Evolutionary conservation across 2,888 invertebrate genomes (phyloP).

Genomic region (Epsilonema sp.): DNA sequence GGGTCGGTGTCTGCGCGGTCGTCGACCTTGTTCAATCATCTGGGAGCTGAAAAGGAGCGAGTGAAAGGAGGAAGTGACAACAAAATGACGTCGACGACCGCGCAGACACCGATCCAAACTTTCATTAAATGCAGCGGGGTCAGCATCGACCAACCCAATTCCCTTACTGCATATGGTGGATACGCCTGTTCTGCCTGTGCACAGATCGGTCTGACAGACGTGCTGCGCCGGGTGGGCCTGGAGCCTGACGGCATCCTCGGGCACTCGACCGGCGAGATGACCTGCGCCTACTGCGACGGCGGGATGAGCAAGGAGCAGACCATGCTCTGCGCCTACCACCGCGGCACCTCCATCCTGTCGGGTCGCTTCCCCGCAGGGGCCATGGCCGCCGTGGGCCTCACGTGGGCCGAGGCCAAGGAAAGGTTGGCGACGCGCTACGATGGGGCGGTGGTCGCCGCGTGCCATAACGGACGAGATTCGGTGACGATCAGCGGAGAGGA

Average conservation of each 20-base stretch:
- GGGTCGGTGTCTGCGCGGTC: too few species aligned
- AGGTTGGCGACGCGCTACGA: conserved; percentile 52
- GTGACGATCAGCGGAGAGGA: conserved; percentile 75
- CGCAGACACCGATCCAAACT: too few species aligned
- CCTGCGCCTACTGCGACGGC: conserved; percentile 90
- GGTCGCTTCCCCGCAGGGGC: conserved; percentile 30
- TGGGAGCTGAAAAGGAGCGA: too few species aligned
- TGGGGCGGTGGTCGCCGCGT: conserved; percentile 62
- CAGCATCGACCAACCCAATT: too few species aligned
- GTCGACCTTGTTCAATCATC: too few species aligned
- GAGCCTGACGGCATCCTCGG: conserved; percentile 83
- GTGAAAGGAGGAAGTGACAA: too few species aligned
- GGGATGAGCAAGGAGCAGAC: conserved; percentile 82
- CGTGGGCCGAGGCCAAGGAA: conserved; percentile 54
- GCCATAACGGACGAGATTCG: conserved; percentile 75
- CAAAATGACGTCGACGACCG: too few species aligned
- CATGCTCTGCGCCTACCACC: conserved; percentile 75
- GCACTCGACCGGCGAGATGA: conserved; percentile 75
- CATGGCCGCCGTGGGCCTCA: conserved; percentile 68
- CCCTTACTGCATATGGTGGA: too few species aligned
- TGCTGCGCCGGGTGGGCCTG: conserved; percentile 51
- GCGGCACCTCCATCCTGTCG: conserved; percentile 44
- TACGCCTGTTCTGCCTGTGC: background rate
- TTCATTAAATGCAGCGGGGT: too few species aligned
- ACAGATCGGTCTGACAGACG: conserved; percentile 70